Conservation (phyloP, 1,140 invertebrate species). For the Anastatus disparis region DNA sequence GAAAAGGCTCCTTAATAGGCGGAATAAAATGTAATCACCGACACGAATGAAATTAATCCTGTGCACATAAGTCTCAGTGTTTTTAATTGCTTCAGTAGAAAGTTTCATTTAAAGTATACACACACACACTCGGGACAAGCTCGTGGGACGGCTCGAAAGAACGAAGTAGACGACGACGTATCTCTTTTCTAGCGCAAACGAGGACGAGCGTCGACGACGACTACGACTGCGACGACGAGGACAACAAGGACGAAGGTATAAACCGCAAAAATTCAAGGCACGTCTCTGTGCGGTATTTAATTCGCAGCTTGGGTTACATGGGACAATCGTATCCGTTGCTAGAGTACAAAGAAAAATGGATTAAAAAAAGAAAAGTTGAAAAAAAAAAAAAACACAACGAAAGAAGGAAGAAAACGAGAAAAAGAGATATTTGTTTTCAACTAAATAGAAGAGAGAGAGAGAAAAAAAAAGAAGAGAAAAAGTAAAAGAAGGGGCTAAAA, state of each 20-base stretch:
- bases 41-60: slow-evolving; percentile 7
- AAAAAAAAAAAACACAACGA: too few relatives aligned
- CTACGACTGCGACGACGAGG: too few relatives aligned
- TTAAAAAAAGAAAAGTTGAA: background rate
- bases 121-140: background rate
- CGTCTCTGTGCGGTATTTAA: slow-evolving; percentile 26
- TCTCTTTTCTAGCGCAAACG: slow-evolving; percentile 7
- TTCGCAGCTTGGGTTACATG: slow-evolving; percentile 21
- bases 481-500: too few relatives aligned
- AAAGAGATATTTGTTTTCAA: background rate
- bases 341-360: background rate
- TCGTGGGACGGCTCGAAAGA: background rate
- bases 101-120: slow-evolving; percentile 18
- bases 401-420: background rate
- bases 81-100: slow-evolving; percentile 6
- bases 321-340: slow-evolving; percentile 12
- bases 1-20: too few relatives aligned
- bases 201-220: too few relatives aligned
- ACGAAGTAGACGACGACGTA: slow-evolving; percentile 16
- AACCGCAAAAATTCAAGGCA: slow-evolving; percentile 18
- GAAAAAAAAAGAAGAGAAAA: too few relatives aligned
- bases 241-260: background rate
- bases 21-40: background rate
- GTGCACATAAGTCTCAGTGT: slow-evolving; percentile 6
- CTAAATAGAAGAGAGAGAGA: too few relatives aligned